These are phyloP conservation scores for Baronia brevicornis DNA, from an alignment of 2,888 invertebrate genomes.

Conservation along the genomic window DNA sequence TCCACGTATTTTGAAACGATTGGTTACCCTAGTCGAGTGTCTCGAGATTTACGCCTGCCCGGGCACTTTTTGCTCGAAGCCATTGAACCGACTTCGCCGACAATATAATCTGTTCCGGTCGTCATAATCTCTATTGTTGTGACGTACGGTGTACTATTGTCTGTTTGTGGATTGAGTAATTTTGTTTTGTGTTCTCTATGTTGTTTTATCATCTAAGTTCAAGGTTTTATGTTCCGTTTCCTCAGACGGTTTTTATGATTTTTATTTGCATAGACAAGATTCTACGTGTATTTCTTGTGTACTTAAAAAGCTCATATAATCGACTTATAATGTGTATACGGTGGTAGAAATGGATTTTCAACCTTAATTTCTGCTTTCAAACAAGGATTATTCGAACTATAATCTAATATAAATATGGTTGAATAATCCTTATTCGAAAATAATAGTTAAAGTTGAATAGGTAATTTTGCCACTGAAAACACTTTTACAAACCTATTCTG, in stretches of 20 bases:
- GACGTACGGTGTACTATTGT: neutral
- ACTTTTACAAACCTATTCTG: too few species aligned
- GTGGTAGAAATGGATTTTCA: too few species aligned
- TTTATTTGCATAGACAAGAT: conserved; percentile 20
- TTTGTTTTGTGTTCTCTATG: conserved; percentile 23
- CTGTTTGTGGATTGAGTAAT: conserved; percentile 18
- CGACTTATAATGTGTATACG: too few species aligned
- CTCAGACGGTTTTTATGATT: conserved; percentile 29
- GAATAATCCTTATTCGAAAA: too few species aligned
- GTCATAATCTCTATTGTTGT: neutral
- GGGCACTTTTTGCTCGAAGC: conserved; percentile 34
- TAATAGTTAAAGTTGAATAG: too few species aligned
- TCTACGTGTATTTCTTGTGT: conserved; percentile 1
- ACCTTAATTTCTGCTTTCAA: too few species aligned
- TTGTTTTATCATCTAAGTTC: conserved; percentile 31
- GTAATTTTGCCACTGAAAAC: too few species aligned
- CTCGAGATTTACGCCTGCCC: conserved; percentile 30
- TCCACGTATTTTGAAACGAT: too few species aligned
- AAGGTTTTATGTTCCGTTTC: conserved; percentile 33
- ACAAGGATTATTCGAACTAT: too few species aligned
- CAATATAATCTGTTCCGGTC: conserved; percentile 2
- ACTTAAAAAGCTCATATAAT: too few species aligned
- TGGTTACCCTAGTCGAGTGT: conserved; percentile 19
- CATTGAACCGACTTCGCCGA: conserved; percentile 26
- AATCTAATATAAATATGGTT: too few species aligned